Conservation (phyloP, 2,888 invertebrate species). For the Tubulanus polymorphus region DNA sequence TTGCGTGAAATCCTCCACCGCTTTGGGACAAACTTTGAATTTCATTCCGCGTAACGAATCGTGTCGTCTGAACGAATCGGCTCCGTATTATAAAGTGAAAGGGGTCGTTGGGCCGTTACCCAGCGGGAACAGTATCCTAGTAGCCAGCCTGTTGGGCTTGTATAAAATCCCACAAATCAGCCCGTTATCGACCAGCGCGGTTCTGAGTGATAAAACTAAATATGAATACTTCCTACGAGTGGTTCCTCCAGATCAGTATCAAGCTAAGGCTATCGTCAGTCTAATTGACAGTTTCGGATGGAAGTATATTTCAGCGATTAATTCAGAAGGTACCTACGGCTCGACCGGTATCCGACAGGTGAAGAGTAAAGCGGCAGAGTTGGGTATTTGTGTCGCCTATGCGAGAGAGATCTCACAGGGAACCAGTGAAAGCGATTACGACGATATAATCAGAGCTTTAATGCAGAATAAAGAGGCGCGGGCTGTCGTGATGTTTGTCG, state of each 20-base stretch:
- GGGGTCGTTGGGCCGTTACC: not conserved
- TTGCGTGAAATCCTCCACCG: not conserved
- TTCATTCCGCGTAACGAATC: not conserved
- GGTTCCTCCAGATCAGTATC: slow-evolving; percentile 54
- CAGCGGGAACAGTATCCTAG: not conserved
- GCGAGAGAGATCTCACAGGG: slow-evolving; percentile 62
- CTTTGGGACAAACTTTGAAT: not conserved
- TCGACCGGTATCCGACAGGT: slow-evolving; percentile 59
- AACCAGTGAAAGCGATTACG: slow-evolving; percentile 60
- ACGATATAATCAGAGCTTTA: slow-evolving; percentile 61
- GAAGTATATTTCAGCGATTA: slow-evolving; percentile 73
- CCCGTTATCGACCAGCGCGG: slow-evolving; percentile 69
- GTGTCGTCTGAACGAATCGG: not conserved
- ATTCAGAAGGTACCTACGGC: slow-evolving; percentile 74
- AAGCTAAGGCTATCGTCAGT: slow-evolving; percentile 64
- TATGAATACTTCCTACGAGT: slow-evolving; percentile 72
- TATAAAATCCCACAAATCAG: slow-evolving; percentile 68
- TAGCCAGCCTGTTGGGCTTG: not conserved
- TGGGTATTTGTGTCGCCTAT: slow-evolving; percentile 61
- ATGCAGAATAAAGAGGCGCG: slow-evolving; percentile 61
- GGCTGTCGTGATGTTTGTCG: slow-evolving; percentile 68
- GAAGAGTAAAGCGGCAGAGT: not conserved
- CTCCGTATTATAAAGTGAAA: not conserved
- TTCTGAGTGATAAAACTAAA: slow-evolving; percentile 68
- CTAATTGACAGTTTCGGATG: slow-evolving; percentile 67